Evolutionary conservation across 2,113 vertebrate genomes (phyloP).

Genomic region (Panthera tigris): DNA sequence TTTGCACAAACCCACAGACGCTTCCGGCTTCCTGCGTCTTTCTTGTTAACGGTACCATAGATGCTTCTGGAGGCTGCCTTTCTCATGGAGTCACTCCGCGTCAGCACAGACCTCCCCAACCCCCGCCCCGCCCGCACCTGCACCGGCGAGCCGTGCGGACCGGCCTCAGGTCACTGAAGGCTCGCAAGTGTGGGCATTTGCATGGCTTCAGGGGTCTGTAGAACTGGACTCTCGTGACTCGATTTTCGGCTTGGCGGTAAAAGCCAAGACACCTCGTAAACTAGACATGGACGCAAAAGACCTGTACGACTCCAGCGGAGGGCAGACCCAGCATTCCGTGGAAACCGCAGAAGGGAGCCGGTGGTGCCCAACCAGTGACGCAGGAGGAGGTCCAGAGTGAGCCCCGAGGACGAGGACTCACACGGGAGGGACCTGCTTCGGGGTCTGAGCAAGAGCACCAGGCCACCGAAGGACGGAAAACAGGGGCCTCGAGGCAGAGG

Average conservation of each 20-base stretch:
- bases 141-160: too few species aligned
- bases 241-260: too few species aligned
- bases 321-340: rapidly evolving
- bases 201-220: background rate
- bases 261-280: background rate
- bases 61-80: background rate
- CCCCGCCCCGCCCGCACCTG: too few species aligned
- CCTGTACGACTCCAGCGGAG: rapidly evolving
- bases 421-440: rapidly evolving
- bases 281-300: background rate
- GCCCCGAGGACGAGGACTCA: background rate
- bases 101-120: background rate
- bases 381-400: too few species aligned
- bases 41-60: background rate
- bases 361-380: rapidly evolving
- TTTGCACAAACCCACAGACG: background rate
- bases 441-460: background rate
- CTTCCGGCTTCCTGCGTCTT: rapidly evolving
- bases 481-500: background rate
- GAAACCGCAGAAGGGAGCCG: rapidly evolving
- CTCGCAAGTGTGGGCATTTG: rapidly evolving
- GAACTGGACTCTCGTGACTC: too few species aligned
- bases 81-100: rapidly evolving
- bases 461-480: rapidly evolving
- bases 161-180: background rate